phyloP scores from a whole-genome alignment of 2,113 vertebrate genomes.

The Callaeas wilsoni region DNA sequence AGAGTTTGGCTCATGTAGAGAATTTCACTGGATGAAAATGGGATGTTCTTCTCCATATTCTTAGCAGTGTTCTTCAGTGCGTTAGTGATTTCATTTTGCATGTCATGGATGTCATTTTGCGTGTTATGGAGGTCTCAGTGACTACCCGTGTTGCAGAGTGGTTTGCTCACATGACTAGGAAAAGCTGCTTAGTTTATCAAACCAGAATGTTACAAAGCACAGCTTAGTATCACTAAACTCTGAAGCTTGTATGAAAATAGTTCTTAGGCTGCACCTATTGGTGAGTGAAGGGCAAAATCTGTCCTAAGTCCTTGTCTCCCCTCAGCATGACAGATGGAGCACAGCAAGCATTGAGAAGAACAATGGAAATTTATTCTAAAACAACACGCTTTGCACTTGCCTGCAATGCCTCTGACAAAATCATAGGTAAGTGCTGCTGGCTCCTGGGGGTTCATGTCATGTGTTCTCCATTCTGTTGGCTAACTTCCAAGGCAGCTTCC shows the following conservation, averaged over 20 bases:
- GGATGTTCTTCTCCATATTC: not conserved
- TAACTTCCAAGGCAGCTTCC: not conserved
- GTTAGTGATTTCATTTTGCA: not conserved
- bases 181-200: not conserved
- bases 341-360: constrained; percentile 93
- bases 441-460: not conserved
- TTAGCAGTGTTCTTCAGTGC: not conserved
- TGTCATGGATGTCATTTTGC: not conserved
- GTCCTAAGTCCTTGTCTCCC: not conserved
- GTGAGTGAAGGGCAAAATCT: not conserved
- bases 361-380: constrained; percentile 99
- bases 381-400: constrained; percentile 95
- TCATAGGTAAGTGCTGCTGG: constrained; percentile 77
- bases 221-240: not conserved
- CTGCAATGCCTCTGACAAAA: constrained; percentile 95
- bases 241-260: not conserved
- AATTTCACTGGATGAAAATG: not conserved
- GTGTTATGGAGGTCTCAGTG: not conserved
- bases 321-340: constrained; percentile 96
- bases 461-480: not conserved
- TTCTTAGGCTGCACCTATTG: not conserved
- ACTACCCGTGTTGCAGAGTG: accelerated
- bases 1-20: not conserved
- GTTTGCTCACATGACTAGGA: not conserved
- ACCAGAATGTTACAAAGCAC: not conserved